Evolutionary conservation across 2,113 vertebrate species (phyloP), one percentile per base, ranked within the genome.

Genomic region (Euleptes europaea): DNA sequence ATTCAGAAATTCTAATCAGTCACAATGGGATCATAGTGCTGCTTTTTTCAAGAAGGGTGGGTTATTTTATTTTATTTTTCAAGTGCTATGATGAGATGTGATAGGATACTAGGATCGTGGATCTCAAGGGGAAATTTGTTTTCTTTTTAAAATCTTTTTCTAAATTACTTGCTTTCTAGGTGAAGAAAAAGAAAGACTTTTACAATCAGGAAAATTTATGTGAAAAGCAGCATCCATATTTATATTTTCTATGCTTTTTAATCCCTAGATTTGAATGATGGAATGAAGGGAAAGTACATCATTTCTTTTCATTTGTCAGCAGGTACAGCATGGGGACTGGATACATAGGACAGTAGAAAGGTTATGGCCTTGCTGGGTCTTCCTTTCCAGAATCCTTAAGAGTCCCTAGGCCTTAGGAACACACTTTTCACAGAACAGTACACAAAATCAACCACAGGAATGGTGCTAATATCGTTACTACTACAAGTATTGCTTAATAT

Each of bases 1-100:
- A 84, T 21, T 77, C 47, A 73, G 28, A 78, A 89, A 2, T 28
- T 69, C 42, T 90, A 73, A 89, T 90, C 31, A 67, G 49, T 40
- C 72, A 73, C 71, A 85, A 28, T 78, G 35, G 74, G 54, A 81
- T 74, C 65, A 33, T 71, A 5, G 80, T 60, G 84, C 47, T 23
- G 31, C 4, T 60, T 54, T 10, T 65, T 89, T 2, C 9, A 51
- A 1, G 49, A n/a, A 70, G 76, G 21, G 28, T 14, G 77, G 38
- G 26, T 54, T 63, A 23, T 35, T 40, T 40, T 49, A 13, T 82
- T 78, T 69, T 91, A 67, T 77, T 76, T 13, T 47, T 71, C 63
- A 81, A 66, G 23, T 9, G 12, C 42, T 33, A 82, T 12, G 44
- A 71, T 84, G 33, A 4, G 28, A 79, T 17, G 23, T 76, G 54